A percentile compares a stretch with the other conserved stretches of the same genome.
Conservation (phyloP, 2,797 vertebrate genomes). For the Odontamblyopus rebecca region DNA sequence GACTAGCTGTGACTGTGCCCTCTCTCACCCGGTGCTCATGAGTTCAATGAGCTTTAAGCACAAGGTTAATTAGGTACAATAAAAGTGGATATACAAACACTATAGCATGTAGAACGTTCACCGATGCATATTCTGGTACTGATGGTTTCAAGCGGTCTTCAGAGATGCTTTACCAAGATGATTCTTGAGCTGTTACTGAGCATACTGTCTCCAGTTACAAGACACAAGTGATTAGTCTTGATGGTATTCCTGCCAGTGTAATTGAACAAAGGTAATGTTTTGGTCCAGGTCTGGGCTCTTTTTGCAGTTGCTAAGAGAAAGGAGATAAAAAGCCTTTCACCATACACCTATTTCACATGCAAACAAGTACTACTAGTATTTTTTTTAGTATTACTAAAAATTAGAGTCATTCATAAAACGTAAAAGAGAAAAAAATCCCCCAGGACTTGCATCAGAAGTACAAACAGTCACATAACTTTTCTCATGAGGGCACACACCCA, state of each 20-base stretch:
- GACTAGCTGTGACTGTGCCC: background rate
- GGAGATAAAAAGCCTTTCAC: no score
- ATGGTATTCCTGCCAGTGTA: background rate
- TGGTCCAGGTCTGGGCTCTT: no score
- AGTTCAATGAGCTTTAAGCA: background rate
- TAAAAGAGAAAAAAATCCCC: background rate
- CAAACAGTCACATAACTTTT: background rate
- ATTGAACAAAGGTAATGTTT: background rate
- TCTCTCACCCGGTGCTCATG: background rate
- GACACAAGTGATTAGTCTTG: background rate
- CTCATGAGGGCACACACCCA: slow-evolving; percentile 6
- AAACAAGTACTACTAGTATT: background rate
- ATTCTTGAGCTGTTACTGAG: background rate
- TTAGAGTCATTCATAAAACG: background rate
- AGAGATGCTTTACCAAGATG: background rate
- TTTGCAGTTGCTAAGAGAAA: background rate
- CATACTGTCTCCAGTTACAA: background rate
- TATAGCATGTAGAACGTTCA: background rate
- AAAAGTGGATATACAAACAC: background rate
- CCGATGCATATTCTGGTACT: background rate
- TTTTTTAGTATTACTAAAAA: no score
- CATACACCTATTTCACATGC: background rate
- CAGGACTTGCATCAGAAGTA: background rate
- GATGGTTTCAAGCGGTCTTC: background rate
- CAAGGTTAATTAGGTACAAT: no score